A percentile compares a stretch with the other conserved stretches of the same genome.
Evolutionary conservation across 2,797 vertebrate genomes (phyloP).

Genomic region (Danio tinwini): DNA sequence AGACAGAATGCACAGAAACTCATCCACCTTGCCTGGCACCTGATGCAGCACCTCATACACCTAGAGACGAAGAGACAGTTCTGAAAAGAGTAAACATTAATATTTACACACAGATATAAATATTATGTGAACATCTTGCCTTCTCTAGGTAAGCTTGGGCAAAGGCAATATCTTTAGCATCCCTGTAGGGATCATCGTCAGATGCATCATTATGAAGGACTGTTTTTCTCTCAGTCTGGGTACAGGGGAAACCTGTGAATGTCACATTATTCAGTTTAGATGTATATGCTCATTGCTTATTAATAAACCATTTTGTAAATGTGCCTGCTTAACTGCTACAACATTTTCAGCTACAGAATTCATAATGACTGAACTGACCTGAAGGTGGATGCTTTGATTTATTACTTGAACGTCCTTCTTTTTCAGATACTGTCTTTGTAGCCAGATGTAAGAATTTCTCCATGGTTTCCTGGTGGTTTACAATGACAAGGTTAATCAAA

Average conservation of each 20-base stretch:
- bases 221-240: not conserved
- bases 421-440: constrained; percentile 44
- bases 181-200: constrained; percentile 77
- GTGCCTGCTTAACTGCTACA: not conserved
- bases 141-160: constrained; percentile 83
- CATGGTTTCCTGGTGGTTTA: constrained; percentile 78
- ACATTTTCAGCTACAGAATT: not conserved
- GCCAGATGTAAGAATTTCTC: constrained; percentile 82
- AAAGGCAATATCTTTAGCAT: constrained; percentile 85
- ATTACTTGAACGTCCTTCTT: constrained; percentile 1
- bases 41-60: constrained; percentile 83
- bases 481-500: constrained; percentile 25
- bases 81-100: not conserved
- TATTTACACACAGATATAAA: not conserved
- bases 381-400: not conserved
- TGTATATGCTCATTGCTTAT: not conserved
- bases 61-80: constrained; percentile 66
- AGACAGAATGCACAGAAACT: constrained; percentile 85
- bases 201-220: not conserved
- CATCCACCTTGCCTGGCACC: constrained; percentile 79
- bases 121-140: constrained; percentile 57
- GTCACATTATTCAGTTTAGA: not conserved
- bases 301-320: not conserved
- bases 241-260: not conserved
- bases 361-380: constrained; percentile 30